Evolutionary conservation across 2,888 invertebrate species (phyloP).

Genomic region (Andrena haemorrhoa): DNA sequence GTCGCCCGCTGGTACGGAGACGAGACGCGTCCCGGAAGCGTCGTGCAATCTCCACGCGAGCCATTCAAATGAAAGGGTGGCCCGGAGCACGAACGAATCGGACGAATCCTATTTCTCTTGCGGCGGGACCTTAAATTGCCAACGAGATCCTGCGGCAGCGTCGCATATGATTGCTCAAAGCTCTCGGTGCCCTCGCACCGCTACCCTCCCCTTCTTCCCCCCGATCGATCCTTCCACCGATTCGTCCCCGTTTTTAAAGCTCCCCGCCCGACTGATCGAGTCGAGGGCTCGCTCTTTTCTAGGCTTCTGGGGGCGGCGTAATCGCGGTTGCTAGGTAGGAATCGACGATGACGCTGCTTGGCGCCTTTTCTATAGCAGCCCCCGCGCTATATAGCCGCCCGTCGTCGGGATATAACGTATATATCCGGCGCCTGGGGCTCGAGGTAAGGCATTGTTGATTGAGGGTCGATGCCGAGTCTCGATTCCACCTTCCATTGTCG

Average conservation of each 20-base stretch:
- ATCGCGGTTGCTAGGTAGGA: conserved; percentile 57
- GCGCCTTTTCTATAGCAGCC: conserved; percentile 58
- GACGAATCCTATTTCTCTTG: conserved; percentile 61
- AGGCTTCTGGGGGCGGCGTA: conserved; percentile 24
- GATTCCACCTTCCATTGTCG: conserved; percentile 70
- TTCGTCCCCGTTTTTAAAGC: conserved; percentile 22
- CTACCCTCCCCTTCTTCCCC: conserved; percentile 1
- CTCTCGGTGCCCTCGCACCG: conserved; percentile 32
- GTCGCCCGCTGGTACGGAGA: conserved; percentile 47
- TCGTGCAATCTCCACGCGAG: conserved; percentile 60
- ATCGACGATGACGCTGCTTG: conserved; percentile 62
- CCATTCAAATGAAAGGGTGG: conserved; percentile 52
- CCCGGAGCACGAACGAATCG: conserved; percentile 47
- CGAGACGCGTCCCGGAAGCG: conserved; percentile 41
- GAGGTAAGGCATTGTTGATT: conserved; percentile 73
- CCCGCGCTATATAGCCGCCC: conserved; percentile 42
- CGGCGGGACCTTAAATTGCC: conserved; percentile 66
- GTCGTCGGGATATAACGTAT: conserved; percentile 58
- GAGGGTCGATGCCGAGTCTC: conserved; percentile 71
- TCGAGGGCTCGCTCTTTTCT: conserved; percentile 10
- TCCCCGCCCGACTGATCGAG: conserved; percentile 1
- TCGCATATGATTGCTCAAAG: conserved; percentile 78
- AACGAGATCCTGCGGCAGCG: conserved; percentile 54
- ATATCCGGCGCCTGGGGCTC: conserved; percentile 50
- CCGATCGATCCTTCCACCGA: conserved; percentile 25